phyloP scores from a whole-genome alignment of 92 coral and sea anemone genomes.

The Epizoanthus fatuus region DNA sequence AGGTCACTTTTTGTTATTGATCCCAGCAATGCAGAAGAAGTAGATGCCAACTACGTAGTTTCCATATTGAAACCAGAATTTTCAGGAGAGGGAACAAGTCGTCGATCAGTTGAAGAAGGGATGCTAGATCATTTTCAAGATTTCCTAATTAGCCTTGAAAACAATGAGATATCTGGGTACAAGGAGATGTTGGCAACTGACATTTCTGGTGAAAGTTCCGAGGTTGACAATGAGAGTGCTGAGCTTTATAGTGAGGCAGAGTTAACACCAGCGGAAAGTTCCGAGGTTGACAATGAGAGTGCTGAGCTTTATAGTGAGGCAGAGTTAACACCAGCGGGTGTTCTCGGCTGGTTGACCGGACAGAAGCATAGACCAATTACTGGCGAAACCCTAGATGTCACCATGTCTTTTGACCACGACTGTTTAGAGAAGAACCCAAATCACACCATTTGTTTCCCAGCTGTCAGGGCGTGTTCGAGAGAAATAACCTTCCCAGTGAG shows the following conservation, averaged over 20 bases:
- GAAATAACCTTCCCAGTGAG: slow-evolving; percentile 58
- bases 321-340: slow-evolving; percentile 52
- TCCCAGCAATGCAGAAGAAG: slow-evolving; percentile 1
- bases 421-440: slow-evolving; percentile 38
- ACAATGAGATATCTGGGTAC: slow-evolving; percentile 27
- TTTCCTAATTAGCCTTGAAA: slow-evolving; percentile 53
- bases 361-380: slow-evolving; percentile 40
- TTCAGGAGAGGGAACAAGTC: slow-evolving; percentile 37
- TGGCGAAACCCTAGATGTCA: slow-evolving; percentile 36
- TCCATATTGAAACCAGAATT: slow-evolving; percentile 46
- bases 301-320: slow-evolving; percentile 43
- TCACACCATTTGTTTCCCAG: slow-evolving; percentile 48
- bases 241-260: slow-evolving; percentile 49
- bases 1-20: slow-evolving; percentile 30
- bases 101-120: slow-evolving; percentile 42
- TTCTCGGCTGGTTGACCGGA: slow-evolving; percentile 55
- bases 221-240: slow-evolving; percentile 30
- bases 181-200: slow-evolving; percentile 25
- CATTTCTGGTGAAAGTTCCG: slow-evolving; percentile 29
- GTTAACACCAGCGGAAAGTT: slow-evolving; percentile 42
- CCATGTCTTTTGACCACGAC: slow-evolving; percentile 38
- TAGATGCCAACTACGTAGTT: slow-evolving; percentile 46
- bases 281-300: slow-evolving; percentile 30
- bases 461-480: slow-evolving; percentile 50
- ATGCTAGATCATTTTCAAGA: slow-evolving; percentile 60